Evolutionary conservation across 2,797 vertebrate genomes (phyloP).

Genomic region (Pseudomugil tenellus): DNA sequence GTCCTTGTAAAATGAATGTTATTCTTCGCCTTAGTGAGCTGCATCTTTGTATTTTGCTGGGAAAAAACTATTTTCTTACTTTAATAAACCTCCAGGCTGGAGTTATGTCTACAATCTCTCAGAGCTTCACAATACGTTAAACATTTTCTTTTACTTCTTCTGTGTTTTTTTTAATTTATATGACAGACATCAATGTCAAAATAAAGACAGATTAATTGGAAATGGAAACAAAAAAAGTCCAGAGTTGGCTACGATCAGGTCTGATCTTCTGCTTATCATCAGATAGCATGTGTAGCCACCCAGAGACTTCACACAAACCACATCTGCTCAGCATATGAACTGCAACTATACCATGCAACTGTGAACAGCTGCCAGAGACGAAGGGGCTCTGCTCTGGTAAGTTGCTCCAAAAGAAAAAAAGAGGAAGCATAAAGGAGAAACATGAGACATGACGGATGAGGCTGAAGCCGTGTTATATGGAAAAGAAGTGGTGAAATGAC

Average conservation of each 20-base stretch:
- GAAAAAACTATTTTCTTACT: too few relatives aligned
- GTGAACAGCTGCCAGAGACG: slow-evolving; percentile 37
- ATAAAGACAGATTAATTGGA: slow-evolving; percentile 56
- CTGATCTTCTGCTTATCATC: slow-evolving; percentile 64
- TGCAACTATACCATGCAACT: slow-evolving; percentile 48
- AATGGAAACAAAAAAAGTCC: slow-evolving; percentile 53
- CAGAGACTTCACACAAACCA: slow-evolving; percentile 63
- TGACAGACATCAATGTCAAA: slow-evolving; percentile 38
- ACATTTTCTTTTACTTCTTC: neutral
- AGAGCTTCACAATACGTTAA: neutral
- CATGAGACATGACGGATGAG: slow-evolving; percentile 39
- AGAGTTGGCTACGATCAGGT: slow-evolving; percentile 47
- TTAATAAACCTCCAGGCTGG: too few relatives aligned
- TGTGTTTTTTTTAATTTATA: slow-evolving; percentile 8
- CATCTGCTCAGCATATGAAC: slow-evolving; percentile 75
- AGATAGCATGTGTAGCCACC: slow-evolving; percentile 67
- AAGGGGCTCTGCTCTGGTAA: slow-evolving; percentile 29
- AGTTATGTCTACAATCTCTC: slow-evolving; percentile 10
- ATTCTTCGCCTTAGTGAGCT: too few relatives aligned
- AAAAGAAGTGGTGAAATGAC: slow-evolving; percentile 27
- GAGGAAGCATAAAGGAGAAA: slow-evolving; percentile 38
- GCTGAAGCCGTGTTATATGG: slow-evolving; percentile 17
- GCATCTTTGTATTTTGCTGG: too few relatives aligned
- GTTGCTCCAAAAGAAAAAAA: slow-evolving; percentile 42
- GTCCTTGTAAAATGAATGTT: too few relatives aligned